These are phyloP conservation scores for Heteractis magnifica DNA, from an alignment of 92 coral and sea anemone species.

Conservation along the genomic window DNA sequence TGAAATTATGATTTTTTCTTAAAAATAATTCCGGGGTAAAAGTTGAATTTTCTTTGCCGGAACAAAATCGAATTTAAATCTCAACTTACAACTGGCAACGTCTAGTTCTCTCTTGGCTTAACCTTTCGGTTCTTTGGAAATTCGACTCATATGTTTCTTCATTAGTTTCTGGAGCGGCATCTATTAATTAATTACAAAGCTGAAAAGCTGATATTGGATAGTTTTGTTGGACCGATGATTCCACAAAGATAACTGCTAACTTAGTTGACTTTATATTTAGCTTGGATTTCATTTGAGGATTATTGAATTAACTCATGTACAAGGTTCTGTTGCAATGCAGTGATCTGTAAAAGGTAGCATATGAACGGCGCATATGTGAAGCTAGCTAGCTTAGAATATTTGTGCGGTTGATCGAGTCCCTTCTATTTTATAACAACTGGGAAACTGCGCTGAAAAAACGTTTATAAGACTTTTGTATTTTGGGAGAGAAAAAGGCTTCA, in stretches of 20 bases:
- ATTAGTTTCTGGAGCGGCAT: background rate
- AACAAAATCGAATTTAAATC: no score
- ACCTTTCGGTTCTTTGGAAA: background rate
- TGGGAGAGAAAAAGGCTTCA: no score
- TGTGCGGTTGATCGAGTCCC: no score
- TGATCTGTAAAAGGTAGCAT: no score
- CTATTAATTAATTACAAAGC: background rate
- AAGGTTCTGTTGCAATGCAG: background rate
- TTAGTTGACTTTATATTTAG: background rate
- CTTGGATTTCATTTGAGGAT: conserved; percentile 8
- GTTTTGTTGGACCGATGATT: background rate
- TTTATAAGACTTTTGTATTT: no score
- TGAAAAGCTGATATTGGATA: background rate
- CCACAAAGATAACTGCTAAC: background rate
- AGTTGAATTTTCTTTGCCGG: no score
- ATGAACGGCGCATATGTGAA: no score
- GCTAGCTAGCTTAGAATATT: no score
- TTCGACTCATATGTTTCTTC: background rate
- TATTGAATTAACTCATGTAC: background rate
- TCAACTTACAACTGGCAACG: background rate
- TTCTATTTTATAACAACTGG: no score
- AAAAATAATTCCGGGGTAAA: no score
- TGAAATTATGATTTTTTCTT: no score
- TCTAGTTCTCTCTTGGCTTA: background rate
- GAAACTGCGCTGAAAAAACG: no score